Evolutionary conservation across 2,113 vertebrate species (phyloP), one percentile per base, ranked within the genome.

Genomic region (Natator depressus): DNA sequence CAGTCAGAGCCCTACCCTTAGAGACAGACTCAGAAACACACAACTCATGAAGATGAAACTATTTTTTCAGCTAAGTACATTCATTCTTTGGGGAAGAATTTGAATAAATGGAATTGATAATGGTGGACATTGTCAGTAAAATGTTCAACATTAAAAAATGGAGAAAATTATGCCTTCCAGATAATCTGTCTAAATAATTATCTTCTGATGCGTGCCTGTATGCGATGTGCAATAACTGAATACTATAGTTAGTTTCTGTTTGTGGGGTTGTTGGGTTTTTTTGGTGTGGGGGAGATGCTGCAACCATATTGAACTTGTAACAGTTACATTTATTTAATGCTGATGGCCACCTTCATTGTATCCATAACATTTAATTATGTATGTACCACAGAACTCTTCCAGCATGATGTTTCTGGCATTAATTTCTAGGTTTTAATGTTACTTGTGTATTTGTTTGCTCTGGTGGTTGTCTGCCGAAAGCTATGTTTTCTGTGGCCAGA

Each of bases 391-490:
- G 81, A 95, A 94, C 65, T 79, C 42, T 13, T 78, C 90, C 80
- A 53, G 87, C 86, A 90, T 96, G 96, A 94, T 69, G 95, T 91
- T 97, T 92, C 96, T 95, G 89, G 85, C 53, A 95, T 96, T 19
- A 17, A n/a, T 96, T 92, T 95, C 90, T 93, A 35, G 62, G 3
- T 87, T 95, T 97, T 93, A 91, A 95, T 95, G 89, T 96, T 87
- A 75, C 80, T 49, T 87, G 87, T 88, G 94, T 96, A 93, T 95
- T 95, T 96, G 92, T 97, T 97, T 97, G 92, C 92, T 92, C 91
- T 84, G 92, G 82, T 96, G 96, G 94, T 95, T 92, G 96, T 88
- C 82, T 95, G 93, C 86, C 92, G 91, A 96, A 72, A 97, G 88
- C 89, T 47, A 54, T 96, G 91, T 95, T 93, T 92, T 78, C 96